Conservation (phyloP, 2,888 invertebrate genomes). For the Doris montereyensis region DNA sequence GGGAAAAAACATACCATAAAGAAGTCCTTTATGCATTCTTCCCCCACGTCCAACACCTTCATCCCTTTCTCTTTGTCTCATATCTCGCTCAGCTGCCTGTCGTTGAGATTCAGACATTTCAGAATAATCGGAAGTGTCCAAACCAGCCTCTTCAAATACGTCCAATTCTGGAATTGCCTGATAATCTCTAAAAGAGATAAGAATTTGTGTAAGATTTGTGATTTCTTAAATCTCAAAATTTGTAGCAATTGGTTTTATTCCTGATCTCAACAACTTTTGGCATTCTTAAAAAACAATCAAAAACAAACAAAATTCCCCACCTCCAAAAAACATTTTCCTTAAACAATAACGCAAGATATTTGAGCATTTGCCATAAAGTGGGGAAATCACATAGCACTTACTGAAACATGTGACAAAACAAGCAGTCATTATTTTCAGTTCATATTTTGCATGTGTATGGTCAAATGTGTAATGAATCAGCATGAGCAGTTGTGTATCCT, state of each 20-base stretch:
- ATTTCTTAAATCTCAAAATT: neutral
- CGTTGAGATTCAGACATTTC: conserved; percentile 90
- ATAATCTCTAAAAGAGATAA: conserved; percentile 92
- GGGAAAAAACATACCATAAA: conserved; percentile 82
- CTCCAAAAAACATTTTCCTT: no score
- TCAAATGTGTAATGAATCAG: no score
- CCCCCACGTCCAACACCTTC: conserved; percentile 74
- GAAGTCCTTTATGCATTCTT: conserved; percentile 83
- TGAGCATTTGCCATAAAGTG: no score
- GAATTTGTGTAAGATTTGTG: neutral
- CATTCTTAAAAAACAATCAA: neutral
- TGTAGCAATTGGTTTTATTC: neutral
- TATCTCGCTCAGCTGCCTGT: conserved; percentile 89
- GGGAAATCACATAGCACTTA: no score
- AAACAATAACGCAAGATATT: no score
- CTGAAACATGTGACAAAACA: no score
- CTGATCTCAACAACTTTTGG: neutral
- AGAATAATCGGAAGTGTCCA: conserved; percentile 87
- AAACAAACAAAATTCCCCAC: neutral
- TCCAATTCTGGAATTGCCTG: conserved; percentile 96
- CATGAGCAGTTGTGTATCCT: no score
- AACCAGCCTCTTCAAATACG: conserved; percentile 87
- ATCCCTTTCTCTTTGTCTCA: conserved; percentile 86
- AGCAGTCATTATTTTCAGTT: no score
- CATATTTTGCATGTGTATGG: no score